Base-by-base conservation (phyloP, 2,797 vertebrate species). In the Enteromius unitaeniatus region DNA sequence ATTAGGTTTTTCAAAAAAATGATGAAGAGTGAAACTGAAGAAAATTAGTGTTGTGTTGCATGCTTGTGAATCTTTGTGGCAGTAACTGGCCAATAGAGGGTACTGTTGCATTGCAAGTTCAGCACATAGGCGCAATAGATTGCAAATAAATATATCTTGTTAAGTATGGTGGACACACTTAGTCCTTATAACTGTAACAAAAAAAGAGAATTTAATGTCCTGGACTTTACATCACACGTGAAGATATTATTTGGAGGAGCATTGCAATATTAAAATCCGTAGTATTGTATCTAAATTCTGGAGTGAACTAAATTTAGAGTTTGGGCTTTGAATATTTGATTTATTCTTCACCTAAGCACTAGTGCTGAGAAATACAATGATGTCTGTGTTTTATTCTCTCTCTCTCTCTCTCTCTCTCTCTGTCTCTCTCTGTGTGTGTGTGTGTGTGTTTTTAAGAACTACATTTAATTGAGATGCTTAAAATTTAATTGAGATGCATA, bases 101-200 rank as follows among this genome's bases (percentile, higher is more conserved):
- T 86, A 92, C 89, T 95, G 93, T 95, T 95, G 95, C 88, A 92
- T 92, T 89, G 91, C 90, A 83, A 92, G 89, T 93, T 86, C 74
- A 80, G 87, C 73, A n/a, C 65, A 78, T 55, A 47, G 74, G 42
- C 42, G 53, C 17, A 69, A 55, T 47, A 77, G 78, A 70, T 65
- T 40, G 78, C 67, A 60, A 83, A 84, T 85, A 77, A 74, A 72
- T 37, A 40, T 42, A 68, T 60, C 69, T 67, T 26, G 13, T 81
- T 23, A 65, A 55, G 55, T 78, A 69, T 68, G 47, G 65, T 60
- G 45, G 60, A 73, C 81, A 67, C 40, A 74, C 55, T 62, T 70
- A 37, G 21, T 60, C 14, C 53, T 47, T 11, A 58, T 42, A 58
- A 53, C 42, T 49, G 69, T 74, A n/a, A 49, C 7, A 62, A 28